A percentile compares a stretch with the other conserved stretches of the same genome.
Conservation (phyloP, 2,113 vertebrate genomes). For the Pontoporia blainvillei region DNA sequence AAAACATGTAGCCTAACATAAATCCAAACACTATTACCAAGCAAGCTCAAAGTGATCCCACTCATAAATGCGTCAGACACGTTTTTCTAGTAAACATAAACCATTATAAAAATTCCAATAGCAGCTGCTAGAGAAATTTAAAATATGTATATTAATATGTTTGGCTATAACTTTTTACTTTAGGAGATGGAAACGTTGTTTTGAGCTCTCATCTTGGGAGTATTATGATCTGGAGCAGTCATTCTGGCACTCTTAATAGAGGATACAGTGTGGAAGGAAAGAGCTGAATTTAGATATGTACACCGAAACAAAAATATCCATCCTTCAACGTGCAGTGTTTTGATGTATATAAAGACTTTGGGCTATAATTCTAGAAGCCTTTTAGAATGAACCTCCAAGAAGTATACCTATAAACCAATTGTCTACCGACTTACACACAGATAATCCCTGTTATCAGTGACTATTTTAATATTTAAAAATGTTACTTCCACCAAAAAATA, state of each 20-base stretch:
- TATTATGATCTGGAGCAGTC: not conserved
- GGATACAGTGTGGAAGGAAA: not conserved
- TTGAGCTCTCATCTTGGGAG: not conserved
- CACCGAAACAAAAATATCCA: not conserved
- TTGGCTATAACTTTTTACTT: constrained; percentile 16
- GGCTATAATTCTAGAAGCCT: not conserved
- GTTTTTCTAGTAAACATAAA: not conserved
- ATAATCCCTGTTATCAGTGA: not conserved
- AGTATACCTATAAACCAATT: not conserved
- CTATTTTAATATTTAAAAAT: not conserved
- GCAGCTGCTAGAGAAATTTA: not conserved
- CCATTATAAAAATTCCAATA: not conserved
- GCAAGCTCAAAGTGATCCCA: not conserved
- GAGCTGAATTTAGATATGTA: not conserved
- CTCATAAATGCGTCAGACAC: constrained; percentile 11
- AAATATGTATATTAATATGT: not conserved
- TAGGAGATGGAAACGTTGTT: not conserved
- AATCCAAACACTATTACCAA: not conserved
- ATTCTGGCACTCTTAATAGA: not conserved
- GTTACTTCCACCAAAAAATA: not conserved
- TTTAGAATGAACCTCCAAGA: not conserved
- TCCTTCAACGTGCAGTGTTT: not conserved
- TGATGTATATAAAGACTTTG: not conserved
- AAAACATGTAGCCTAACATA: not conserved
- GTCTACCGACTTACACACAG: not conserved